Evolutionary conservation across 2,797 vertebrate species (phyloP), one percentile per base, ranked within the genome.

Genomic region (Acanthurus lineatus): DNA sequence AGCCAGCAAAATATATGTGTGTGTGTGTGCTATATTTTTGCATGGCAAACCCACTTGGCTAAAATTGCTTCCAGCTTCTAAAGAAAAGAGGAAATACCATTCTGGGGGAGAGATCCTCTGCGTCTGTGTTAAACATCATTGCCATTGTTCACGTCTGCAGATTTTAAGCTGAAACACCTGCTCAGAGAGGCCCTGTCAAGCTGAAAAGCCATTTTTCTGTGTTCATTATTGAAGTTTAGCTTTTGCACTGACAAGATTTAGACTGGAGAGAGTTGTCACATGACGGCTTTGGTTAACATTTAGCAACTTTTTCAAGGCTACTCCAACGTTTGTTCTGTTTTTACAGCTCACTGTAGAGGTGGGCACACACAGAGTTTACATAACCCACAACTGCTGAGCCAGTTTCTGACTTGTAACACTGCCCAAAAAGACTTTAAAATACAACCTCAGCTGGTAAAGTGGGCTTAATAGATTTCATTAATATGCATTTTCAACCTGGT

Each of bases 121-220:
- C 69, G 66, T 91, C 89, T 89, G 85, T 91, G 89, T 92, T 89
- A 59, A 89, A 93, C 91, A 93, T 94, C 77, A 76, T 88, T 76
- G 81, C 81, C 76, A 86, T 90, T 93, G 91, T 92, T 91, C 79
- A 72, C 82, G 87, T 92, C 86, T 91, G 83, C 83, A 72, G 67
- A 69, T 57, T 88, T 91, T 95, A 93, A 95, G 89, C 88, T 91
- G 82, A 93, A 94, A 92, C 94, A 94, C 90, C 90, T 94, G 93
- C 84, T 75, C 48, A 44, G 16, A 40, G 74, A 77, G 75, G 66
- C 77, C 68, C 81, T 1, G 62, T 71, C 75, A 52, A 60, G 72
- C 69, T 67, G 47, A 78, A 81, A 70, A 69, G 52, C 20, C 35
- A 6, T 73, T 59, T 79, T 45, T 38, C 68, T 15, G 48, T 67